Conservation (phyloP, 2,113 vertebrate species). For the Grallaria varia region DNA sequence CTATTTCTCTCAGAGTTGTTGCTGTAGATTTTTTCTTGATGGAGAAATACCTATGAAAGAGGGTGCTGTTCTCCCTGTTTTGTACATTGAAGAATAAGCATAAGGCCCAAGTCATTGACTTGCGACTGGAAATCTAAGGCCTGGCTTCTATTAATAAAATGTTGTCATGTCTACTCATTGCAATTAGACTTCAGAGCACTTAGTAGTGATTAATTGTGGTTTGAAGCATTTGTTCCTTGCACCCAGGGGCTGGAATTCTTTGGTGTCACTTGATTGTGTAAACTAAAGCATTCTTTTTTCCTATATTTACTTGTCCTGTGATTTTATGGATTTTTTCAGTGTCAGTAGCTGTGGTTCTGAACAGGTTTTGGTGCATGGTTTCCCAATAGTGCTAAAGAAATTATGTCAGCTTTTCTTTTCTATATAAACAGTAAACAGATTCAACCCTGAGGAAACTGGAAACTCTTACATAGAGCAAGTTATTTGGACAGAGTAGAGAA, state of each 20-base stretch:
- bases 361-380: background rate
- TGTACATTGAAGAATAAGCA: background rate
- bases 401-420: background rate
- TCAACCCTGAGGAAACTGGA: background rate
- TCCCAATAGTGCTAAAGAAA: background rate
- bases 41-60: background rate
- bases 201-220: background rate
- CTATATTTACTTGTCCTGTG: background rate
- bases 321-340: background rate
- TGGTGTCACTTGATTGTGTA: background rate
- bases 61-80: background rate
- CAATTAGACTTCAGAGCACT: background rate
- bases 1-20: background rate
- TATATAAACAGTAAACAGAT: background rate
- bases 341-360: background rate
- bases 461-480: accelerated
- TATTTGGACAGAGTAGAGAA: background rate
- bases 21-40: background rate
- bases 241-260: background rate
- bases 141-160: background rate
- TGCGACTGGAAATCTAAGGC: background rate
- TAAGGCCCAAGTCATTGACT: background rate
- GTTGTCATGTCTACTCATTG: background rate
- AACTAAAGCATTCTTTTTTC: background rate
- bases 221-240: background rate